These are phyloP conservation scores for Quiscalus mexicanus DNA, from an alignment of 2,113 vertebrate genomes.

Conservation along the genomic window DNA sequence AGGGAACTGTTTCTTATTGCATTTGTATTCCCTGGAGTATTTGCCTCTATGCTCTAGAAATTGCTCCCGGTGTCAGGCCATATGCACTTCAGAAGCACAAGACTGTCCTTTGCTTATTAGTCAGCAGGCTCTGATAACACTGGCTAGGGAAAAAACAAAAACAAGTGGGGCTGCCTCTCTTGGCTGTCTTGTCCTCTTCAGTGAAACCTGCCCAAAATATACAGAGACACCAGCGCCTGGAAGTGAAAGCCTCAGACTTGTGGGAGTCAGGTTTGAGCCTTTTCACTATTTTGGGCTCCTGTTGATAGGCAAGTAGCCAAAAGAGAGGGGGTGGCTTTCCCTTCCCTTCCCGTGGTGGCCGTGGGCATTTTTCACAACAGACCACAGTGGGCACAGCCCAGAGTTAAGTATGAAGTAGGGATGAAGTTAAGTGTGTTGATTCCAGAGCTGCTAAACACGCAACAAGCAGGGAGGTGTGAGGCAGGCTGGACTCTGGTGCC, in stretches of 20 bases:
- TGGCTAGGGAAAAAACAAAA: neutral
- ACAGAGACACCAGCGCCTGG: fast-evolving
- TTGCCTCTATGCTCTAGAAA: neutral
- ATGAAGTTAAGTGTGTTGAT: neutral
- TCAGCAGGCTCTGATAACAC: neutral
- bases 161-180: neutral
- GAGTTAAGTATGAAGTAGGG: neutral
- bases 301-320: neutral
- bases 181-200: neutral
- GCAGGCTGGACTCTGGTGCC: fast-evolving
- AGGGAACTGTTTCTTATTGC: neutral
- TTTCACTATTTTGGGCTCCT: neutral
- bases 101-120: neutral
- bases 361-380: neutral
- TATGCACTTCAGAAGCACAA: neutral
- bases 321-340: neutral
- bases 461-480: fast-evolving
- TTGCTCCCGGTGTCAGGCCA: neutral
- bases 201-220: neutral
- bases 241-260: neutral
- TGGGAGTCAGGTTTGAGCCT: neutral
- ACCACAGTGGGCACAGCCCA: neutral
- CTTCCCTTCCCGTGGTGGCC: neutral
- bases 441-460: neutral
- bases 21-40: neutral